Conservation (phyloP, 2,113 vertebrate genomes). For the Gopherus evgoodei region DNA sequence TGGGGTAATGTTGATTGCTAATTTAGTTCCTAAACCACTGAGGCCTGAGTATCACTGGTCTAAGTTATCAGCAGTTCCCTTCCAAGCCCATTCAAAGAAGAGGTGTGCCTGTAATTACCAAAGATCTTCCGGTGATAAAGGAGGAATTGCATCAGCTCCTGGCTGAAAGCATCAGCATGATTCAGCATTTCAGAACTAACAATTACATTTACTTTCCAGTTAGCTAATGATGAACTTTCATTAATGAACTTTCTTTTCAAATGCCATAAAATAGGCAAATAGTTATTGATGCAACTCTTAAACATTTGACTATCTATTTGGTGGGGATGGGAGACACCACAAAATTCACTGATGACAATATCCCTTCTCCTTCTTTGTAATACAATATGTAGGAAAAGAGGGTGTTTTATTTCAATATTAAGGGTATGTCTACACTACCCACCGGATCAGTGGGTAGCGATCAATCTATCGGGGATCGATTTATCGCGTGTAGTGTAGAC, state of each 20-base stretch:
- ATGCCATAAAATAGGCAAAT: not conserved
- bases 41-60: not conserved
- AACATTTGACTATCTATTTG: accelerated
- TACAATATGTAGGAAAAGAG: not conserved
- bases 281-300: not conserved
- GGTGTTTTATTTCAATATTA: not conserved
- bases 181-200: slow-evolving; percentile 74
- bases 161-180: slow-evolving; percentile 67
- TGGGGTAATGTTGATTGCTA: not conserved
- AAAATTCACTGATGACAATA: not conserved
- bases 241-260: slow-evolving; percentile 36
- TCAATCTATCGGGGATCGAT: too few species aligned
- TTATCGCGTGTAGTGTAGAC: too few species aligned
- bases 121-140: slow-evolving; percentile 76
- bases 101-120: slow-evolving; percentile 74
- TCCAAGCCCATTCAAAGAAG: slow-evolving; percentile 68
- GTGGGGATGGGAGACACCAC: accelerated
- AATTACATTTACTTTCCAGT: slow-evolving; percentile 53
- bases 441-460: too few species aligned
- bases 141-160: slow-evolving; percentile 72
- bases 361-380: not conserved
- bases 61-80: slow-evolving; percentile 57
- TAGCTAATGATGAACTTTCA: slow-evolving; percentile 39
- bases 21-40: not conserved
- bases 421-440: too few species aligned